phyloP scores from a whole-genome alignment of 2,888 invertebrate species.

The Brachyptera putata region DNA sequence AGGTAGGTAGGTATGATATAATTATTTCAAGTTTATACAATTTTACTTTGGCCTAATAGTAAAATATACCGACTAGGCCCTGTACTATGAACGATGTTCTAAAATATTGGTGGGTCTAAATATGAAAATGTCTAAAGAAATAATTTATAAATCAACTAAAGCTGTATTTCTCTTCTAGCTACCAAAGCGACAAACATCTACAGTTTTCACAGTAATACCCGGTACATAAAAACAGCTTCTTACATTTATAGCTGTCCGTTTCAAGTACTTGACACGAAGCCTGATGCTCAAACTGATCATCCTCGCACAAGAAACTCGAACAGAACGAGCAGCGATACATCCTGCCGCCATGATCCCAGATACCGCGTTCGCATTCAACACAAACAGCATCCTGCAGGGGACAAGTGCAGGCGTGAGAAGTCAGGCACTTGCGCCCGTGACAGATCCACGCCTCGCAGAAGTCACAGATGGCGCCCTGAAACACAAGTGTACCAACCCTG shows the following conservation, averaged over 20 bases:
- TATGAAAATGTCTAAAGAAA: no score
- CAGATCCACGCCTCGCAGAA: conserved; percentile 98
- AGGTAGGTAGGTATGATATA: no score
- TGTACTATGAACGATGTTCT: no score
- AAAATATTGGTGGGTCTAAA: no score
- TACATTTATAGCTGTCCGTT: conserved; percentile 92
- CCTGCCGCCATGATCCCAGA: conserved; percentile 94
- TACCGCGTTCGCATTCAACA: conserved; percentile 86
- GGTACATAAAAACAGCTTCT: no score
- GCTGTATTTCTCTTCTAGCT: no score
- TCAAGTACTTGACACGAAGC: conserved; percentile 94
- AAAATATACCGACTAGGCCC: no score
- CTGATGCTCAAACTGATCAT: conserved; percentile 96
- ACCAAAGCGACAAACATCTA: no score
- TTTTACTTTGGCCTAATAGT: no score
- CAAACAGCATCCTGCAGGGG: conserved; percentile 85
- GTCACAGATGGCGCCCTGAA: conserved; percentile 92
- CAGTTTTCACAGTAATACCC: conserved; percentile 27
- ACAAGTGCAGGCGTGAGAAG: conserved; percentile 86
- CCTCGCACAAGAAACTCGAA: conserved; percentile 82
- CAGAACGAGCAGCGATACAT: conserved; percentile 92
- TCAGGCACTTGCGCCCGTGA: conserved; percentile 88
- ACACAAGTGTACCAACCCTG: no score
- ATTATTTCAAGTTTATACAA: no score
- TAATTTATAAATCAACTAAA: no score